Evolutionary conservation across 2,888 invertebrate genomes (phyloP).

Genomic region (Coenonympha glycerion): DNA sequence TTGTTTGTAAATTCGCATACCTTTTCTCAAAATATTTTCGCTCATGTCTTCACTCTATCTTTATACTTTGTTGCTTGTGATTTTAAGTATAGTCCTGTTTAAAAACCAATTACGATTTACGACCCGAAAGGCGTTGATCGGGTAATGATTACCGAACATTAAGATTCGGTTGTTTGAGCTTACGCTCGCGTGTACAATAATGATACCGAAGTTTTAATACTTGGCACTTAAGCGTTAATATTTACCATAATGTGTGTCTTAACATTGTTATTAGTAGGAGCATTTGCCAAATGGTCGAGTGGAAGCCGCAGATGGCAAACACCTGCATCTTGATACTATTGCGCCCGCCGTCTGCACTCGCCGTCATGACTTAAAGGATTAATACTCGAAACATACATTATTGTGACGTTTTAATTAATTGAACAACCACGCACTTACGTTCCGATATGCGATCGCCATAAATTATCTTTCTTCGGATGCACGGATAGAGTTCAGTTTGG

Average conservation of each 20-base stretch:
- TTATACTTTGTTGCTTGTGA: neutral
- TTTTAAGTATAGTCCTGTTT: neutral
- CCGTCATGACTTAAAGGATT: slow-evolving; percentile 38
- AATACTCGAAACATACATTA: slow-evolving; percentile 52
- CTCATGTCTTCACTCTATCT: too few species aligned
- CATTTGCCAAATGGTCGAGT: slow-evolving; percentile 46
- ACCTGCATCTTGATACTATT: slow-evolving; percentile 68
- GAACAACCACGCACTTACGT: slow-evolving; percentile 40
- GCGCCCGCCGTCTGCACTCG: slow-evolving; percentile 56
- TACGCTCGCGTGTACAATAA: neutral
- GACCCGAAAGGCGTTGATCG: neutral
- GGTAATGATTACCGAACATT: slow-evolving; percentile 1
- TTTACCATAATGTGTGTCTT: slow-evolving; percentile 17
- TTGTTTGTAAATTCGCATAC: too few species aligned
- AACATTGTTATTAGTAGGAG: slow-evolving; percentile 27
- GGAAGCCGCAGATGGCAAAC: slow-evolving; percentile 49
- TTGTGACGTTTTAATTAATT: slow-evolving; percentile 63
- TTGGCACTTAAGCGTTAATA: slow-evolving; percentile 8
- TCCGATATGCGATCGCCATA: slow-evolving; percentile 15
- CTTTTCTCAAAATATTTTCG: too few species aligned
- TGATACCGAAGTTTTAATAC: neutral
- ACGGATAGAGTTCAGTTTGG: slow-evolving; percentile 7
- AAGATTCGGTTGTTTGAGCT: slow-evolving; percentile 1
- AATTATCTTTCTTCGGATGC: slow-evolving; percentile 2
- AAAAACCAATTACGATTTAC: slow-evolving; percentile 1